These are phyloP conservation scores for Drosophila yakuba DNA, from an alignment of 1,140 invertebrate species.

Conservation along the genomic window DNA sequence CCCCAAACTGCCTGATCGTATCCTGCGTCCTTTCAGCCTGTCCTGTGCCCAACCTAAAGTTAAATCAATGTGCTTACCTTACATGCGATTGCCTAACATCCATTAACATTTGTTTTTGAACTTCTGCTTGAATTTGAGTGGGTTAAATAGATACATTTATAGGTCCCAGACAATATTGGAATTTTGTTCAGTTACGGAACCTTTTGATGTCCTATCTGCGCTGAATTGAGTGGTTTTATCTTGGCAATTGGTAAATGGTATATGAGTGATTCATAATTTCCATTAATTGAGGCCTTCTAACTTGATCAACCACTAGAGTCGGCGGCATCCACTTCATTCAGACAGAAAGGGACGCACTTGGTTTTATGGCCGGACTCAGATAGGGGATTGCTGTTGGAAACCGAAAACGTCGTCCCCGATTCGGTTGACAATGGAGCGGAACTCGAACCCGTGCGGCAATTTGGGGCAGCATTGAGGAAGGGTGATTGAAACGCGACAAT, in stretches of 20 bases:
- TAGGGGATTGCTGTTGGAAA: constrained; percentile 19
- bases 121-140: neutral
- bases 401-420: constrained; percentile 24
- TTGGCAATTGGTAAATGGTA: neutral
- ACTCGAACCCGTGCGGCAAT: constrained; percentile 54
- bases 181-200: neutral
- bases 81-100: no score
- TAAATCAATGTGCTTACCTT: neutral
- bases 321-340: neutral
- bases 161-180: neutral
- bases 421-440: constrained; percentile 25
- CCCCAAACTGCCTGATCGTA: constrained; percentile 24
- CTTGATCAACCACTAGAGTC: constrained; percentile 1
- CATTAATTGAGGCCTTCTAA: constrained; percentile 22
- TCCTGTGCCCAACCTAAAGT: neutral
- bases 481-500: constrained; percentile 78
- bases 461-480: constrained; percentile 61
- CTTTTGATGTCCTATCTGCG: constrained; percentile 4
- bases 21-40: constrained; percentile 22
- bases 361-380: constrained; percentile 27
- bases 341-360: constrained; percentile 24
- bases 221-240: constrained; percentile 5
- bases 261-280: constrained; percentile 27
- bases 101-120: no score
- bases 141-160: neutral